Conservation (phyloP, 2,113 vertebrate species). For the Onychostruthus taczanowskii region DNA sequence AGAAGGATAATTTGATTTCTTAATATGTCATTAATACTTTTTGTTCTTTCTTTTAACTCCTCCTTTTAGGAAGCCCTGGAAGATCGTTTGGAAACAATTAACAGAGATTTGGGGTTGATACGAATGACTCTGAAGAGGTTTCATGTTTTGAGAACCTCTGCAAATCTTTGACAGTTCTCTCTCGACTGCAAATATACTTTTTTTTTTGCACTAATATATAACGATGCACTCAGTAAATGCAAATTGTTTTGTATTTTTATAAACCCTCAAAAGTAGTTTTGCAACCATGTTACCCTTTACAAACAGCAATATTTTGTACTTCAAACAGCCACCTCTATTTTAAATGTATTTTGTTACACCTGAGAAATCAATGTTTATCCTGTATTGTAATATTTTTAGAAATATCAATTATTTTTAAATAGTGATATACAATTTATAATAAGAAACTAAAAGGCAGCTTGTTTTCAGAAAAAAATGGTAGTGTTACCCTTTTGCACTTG, state of each 20-base stretch:
- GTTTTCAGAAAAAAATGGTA: slow-evolving; percentile 62
- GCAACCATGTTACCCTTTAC: slow-evolving; percentile 70
- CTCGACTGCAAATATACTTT: slow-evolving; percentile 49
- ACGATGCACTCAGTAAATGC: slow-evolving; percentile 73
- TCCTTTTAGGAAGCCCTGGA: slow-evolving; percentile 87
- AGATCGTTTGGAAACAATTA: slow-evolving; percentile 90
- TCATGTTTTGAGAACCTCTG: slow-evolving; percentile 88
- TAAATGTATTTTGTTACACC: slow-evolving; percentile 77
- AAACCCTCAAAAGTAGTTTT: slow-evolving; percentile 63
- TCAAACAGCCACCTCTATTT: slow-evolving; percentile 73
- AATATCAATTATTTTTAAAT: slow-evolving; percentile 73
- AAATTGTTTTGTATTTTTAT: slow-evolving; percentile 76
- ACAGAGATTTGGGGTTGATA: slow-evolving; percentile 88
- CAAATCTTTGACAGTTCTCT: slow-evolving; percentile 80
- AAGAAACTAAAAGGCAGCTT: slow-evolving; percentile 64
- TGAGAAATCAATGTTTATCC: slow-evolving; percentile 66
- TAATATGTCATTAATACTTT: background rate
- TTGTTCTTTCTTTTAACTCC: background rate
- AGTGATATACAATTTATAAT: slow-evolving; percentile 67
- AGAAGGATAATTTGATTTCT: background rate
- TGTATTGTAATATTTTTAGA: slow-evolving; percentile 81
- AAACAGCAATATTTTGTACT: slow-evolving; percentile 77
- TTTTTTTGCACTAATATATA: slow-evolving; percentile 72
- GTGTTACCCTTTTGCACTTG: slow-evolving; percentile 60
- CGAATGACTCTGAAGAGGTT: slow-evolving; percentile 96